A percentile compares a stretch with the other conserved stretches of the same genome.
Conservation (phyloP, 2,888 invertebrate genomes). For the Amphiduros pacificus region DNA sequence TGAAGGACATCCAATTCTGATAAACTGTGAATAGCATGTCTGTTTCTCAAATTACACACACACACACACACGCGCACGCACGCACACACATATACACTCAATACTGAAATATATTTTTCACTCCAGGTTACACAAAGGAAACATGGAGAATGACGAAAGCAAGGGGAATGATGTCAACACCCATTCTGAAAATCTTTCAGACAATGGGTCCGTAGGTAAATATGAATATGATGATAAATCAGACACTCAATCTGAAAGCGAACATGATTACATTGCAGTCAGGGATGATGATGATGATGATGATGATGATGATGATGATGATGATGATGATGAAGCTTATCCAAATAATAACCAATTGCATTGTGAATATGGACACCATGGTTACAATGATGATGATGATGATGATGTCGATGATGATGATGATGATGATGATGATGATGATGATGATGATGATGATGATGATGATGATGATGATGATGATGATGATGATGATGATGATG, state of each 20-base stretch:
- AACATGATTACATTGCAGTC: background rate
- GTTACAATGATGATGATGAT: conserved; percentile 21
- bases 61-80: no score
- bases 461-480: conserved; percentile 19
- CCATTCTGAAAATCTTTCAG: no score
- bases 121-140: no score
- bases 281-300: conserved; percentile 20
- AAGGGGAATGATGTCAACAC: no score
- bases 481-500: conserved; percentile 20
- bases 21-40: no score
- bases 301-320: conserved; percentile 24
- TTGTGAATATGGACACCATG: conserved; percentile 8
- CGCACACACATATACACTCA: no score
- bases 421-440: conserved; percentile 20
- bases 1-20: no score
- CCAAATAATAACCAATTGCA: conserved; percentile 18
- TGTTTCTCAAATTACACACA: no score
- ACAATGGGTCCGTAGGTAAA: no score
- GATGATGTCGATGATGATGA: conserved; percentile 21
- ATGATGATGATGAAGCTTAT: conserved; percentile 22
- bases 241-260: background rate
- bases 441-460: conserved; percentile 23
- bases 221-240: background rate
- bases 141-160: no score
- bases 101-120: no score